Base-by-base conservation (phyloP, 2,797 vertebrate genomes). In the Sciurus vulgaris region DNA sequence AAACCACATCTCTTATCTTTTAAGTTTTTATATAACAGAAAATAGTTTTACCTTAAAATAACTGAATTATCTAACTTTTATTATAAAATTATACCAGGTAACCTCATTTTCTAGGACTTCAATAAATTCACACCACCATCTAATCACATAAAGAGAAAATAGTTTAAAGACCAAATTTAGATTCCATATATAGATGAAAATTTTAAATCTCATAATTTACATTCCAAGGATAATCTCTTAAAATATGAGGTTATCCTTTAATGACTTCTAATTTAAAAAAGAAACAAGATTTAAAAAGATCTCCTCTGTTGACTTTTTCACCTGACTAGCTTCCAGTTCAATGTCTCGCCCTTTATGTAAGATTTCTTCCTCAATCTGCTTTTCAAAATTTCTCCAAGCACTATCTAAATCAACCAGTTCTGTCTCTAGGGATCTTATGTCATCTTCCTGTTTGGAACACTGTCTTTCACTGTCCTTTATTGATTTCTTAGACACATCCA, bases 321-420 rank as follows among this genome's bases (percentile, higher is more conserved):
- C 99, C 99, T 99, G 99, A 95, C 97, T 98, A 95, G 99, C 98
- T 96, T 98, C 98, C 88, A 99, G 98, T 85, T 99, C 98, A 65
- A 99, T 92, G 69, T 96, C 98, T 91, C 93, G 98, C 38, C 97
- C 98, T 95, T 81, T 98, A 41, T 72, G 85, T 17, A 97, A 35
- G 24, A 81, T 95, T 93, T 98, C 98, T 82, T 99, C 98, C 97
- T 98, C 98, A 33, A 97, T 94, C 94, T 99, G 98, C 97, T 96
- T 98, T 97, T 99, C 99, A 79, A 99, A 99, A 0, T 44, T 97
- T 96, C 41, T 98, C 99, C 99, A 99, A 0, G 98, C 98, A 83
- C 73, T 98, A 94, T 99, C 98, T 95, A 99, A 96, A 61, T 99
- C 99, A 63, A 4, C 70, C 73, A 99, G 84, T 91, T 99, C 99